A percentile compares a stretch with the other conserved stretches of the same genome.
Evolutionary conservation across 2,113 vertebrate species (phyloP).

Genomic region (Mobula birostris): DNA sequence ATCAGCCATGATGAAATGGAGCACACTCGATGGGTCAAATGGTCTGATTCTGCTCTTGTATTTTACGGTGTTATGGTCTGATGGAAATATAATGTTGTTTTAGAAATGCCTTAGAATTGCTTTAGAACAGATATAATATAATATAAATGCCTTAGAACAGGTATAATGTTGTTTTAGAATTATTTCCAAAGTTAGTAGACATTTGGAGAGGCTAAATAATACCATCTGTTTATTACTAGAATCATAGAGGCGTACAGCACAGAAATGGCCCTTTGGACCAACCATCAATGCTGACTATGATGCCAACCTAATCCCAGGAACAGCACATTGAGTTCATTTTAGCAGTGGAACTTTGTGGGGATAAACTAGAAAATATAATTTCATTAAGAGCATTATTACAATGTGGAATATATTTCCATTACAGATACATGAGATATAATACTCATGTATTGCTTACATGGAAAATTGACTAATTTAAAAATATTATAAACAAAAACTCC

Average conservation of each 20-base stretch:
- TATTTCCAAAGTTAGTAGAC: neutral
- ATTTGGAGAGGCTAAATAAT: neutral
- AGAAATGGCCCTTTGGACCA: no score
- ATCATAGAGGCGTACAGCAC: no score
- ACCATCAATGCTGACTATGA: no score
- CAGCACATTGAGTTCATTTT: neutral
- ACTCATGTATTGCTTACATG: neutral
- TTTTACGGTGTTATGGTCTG: no score
- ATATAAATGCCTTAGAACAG: no score
- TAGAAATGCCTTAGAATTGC: neutral
- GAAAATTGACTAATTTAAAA: neutral
- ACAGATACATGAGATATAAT: neutral
- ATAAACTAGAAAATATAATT: neutral
- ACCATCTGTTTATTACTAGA: no score
- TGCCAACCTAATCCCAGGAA: no score
- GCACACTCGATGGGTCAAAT: no score
- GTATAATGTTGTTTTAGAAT: neutral
- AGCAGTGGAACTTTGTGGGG: neutral
- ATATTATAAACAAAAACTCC: neutral
- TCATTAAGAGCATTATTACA: neutral
- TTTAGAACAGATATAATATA: no score
- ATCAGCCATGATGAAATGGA: no score
- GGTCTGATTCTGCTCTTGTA: no score
- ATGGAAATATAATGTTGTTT: neutral
- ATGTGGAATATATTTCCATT: neutral